Base-by-base conservation (phyloP, 2,113 vertebrate genomes). In the Tetraodon nigroviridis region DNA sequence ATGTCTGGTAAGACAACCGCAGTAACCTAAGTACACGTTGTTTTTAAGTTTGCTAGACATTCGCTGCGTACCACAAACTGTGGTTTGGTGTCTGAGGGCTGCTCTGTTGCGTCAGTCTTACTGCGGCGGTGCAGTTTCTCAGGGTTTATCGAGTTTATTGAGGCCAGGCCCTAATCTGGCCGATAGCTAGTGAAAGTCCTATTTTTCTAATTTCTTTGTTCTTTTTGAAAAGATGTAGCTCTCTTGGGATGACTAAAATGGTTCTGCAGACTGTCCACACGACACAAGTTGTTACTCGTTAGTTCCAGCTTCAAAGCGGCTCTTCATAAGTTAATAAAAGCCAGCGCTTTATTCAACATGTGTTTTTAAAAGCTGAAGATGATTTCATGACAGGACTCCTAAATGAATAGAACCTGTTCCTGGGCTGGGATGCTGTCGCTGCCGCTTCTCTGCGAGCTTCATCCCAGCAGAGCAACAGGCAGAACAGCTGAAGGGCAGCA, bases 1-100 rank as follows among this genome's bases (percentile, higher is more conserved):
- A 94, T 98, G 93, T 93, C 96, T 65, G 97, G 97, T 98, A 90
- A 37, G 24, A 27, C 5, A 27, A 27, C 24, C 24, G 5, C 24
- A 27, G 4, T 27, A 27, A 27, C 24, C 5, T 27, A 27, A 6
- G 24, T 27, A 27, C 24, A 27, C 24, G 5, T 27, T 8, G 8
- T 37, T 12, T 37, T 37, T 37, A 37, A 2, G 11, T 37, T 37
- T 12, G 32, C 8, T 10, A 37, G 32, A 37, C 32, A 12, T 37
- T 49, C 21, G 4, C 8, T 8, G 12, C 15, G 32, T 37, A 49
- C 18, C 46, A 3, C 13, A 40, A 16, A 20, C 18, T n/a, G n/a
- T 37, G 32, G 1, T 19, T 14, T 67, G 49, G 58, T 40, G 29
- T 47, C 57, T 58, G 37, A 37, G 12, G 11, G 4, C 8, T 27